Percentiles rank a stretch among this genome's conserved stretches.
Conservation (phyloP, 2,888 invertebrate genomes). For the Caenorhabditis drosophilae region DNA sequence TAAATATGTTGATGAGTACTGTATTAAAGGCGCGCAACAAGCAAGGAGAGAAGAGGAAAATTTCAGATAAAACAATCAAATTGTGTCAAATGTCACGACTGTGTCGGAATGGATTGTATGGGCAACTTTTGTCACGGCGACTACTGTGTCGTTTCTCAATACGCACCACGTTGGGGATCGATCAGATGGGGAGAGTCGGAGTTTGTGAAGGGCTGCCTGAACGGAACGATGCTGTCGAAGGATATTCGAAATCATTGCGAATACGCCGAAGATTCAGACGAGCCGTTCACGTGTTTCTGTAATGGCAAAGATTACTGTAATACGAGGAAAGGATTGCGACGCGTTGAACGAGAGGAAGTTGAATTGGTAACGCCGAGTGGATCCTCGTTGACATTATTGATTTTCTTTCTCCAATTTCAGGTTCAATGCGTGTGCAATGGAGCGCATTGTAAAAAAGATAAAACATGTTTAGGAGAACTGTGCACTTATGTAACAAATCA, state of each 20-base stretch:
- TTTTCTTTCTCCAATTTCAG: too few species aligned
- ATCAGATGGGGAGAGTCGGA: constrained; percentile 55
- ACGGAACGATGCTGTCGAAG: constrained; percentile 56
- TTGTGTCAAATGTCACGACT: constrained; percentile 61
- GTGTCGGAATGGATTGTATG: constrained; percentile 61
- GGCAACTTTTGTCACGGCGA: constrained; percentile 55
- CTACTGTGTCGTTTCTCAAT: constrained; percentile 49
- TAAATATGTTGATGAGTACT: too few species aligned
- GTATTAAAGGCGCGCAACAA: too few species aligned
- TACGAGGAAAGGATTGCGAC: constrained; percentile 35
- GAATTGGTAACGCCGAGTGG: constrained; percentile 48
- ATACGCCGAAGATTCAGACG: constrained; percentile 49
- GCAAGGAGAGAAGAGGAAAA: too few species aligned
- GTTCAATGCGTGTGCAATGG: constrained; percentile 62
- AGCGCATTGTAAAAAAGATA: constrained; percentile 55
- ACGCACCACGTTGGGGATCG: constrained; percentile 64
- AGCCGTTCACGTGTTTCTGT: constrained; percentile 67
- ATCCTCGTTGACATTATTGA: too few species aligned
- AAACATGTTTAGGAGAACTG: constrained; percentile 62
- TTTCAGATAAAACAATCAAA: background rate
- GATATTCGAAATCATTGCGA: constrained; percentile 63
- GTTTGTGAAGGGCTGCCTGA: constrained; percentile 65
- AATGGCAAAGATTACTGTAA: constrained; percentile 61
- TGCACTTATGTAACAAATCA: constrained; percentile 65
- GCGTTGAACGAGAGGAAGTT: constrained; percentile 56